phyloP scores from a whole-genome alignment of 2,797 vertebrate genomes.

The Cyclura pinguis region DNA sequence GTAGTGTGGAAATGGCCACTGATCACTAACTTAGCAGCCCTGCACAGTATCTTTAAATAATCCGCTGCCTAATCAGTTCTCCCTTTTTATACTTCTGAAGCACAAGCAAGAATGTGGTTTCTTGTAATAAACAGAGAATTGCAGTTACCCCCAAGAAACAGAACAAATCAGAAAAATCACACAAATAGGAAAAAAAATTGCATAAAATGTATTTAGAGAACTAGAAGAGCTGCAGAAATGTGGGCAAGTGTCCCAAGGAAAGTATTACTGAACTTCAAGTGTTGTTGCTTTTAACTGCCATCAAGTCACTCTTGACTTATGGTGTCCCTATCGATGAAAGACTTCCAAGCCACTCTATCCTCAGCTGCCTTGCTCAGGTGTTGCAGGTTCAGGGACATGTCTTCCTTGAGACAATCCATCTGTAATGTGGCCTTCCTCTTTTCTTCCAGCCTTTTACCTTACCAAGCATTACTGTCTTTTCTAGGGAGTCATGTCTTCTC shows the following conservation, averaged over 20 bases:
- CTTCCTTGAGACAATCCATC: too few relatives aligned
- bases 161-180: background rate
- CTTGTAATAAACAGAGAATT: background rate
- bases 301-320: too few relatives aligned
- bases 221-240: background rate
- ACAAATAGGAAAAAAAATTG: background rate
- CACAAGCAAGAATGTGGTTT: background rate
- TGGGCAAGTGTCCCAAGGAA: background rate
- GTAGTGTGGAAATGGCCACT: too few relatives aligned
- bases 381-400: too few relatives aligned
- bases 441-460: too few relatives aligned
- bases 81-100: background rate
- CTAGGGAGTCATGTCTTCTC: too few relatives aligned
- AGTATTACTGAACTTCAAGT: background rate
- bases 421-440: too few relatives aligned
- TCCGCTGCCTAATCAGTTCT: background rate
- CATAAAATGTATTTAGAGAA: background rate
- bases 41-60: background rate
- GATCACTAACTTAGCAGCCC: background rate
- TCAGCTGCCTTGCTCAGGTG: too few relatives aligned
- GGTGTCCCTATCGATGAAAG: too few relatives aligned
- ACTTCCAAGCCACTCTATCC: too few relatives aligned
- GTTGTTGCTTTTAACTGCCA: too few relatives aligned
- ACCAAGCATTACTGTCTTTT: too few relatives aligned
- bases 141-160: background rate